A percentile compares a stretch with the other conserved stretches of the same genome.
phyloP scores from a whole-genome alignment of 2,113 vertebrate species.

The Eulemur rufifrons region DNA sequence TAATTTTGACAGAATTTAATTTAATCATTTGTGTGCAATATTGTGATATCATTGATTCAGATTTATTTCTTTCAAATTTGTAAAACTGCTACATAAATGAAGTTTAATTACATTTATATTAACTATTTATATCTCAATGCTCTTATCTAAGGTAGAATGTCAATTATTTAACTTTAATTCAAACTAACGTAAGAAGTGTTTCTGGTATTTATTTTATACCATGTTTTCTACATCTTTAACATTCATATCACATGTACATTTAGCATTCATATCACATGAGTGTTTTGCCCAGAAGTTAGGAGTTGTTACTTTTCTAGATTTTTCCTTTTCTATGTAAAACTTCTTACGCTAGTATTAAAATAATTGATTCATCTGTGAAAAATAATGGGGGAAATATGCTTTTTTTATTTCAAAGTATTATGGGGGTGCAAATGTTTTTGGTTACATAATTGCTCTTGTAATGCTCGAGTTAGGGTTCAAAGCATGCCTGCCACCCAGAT shows the following conservation, averaged over 20 bases:
- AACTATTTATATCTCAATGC: background rate
- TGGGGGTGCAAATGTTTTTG: too few species aligned
- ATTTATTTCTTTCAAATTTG: background rate
- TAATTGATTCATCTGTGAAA: background rate
- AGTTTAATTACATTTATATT: background rate
- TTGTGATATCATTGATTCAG: background rate
- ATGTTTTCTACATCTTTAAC: background rate
- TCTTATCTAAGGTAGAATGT: background rate
- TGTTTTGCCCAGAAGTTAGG: background rate
- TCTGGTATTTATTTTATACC: background rate
- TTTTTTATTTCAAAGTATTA: background rate
- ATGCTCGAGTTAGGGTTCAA: too few species aligned
- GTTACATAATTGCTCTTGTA: too few species aligned
- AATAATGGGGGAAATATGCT: background rate
- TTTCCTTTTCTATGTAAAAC: background rate
- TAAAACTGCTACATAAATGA: background rate
- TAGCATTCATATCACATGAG: background rate
- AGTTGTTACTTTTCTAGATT: background rate
- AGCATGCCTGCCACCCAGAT: too few species aligned
- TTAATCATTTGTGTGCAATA: background rate
- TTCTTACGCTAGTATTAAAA: background rate
- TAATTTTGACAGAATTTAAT: constrained; percentile 44
- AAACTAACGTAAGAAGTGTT: background rate
- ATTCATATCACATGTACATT: background rate
- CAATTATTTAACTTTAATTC: background rate